These are phyloP conservation scores for Albula goreensis DNA, from an alignment of 2,113 vertebrate species.

Conservation along the genomic window DNA sequence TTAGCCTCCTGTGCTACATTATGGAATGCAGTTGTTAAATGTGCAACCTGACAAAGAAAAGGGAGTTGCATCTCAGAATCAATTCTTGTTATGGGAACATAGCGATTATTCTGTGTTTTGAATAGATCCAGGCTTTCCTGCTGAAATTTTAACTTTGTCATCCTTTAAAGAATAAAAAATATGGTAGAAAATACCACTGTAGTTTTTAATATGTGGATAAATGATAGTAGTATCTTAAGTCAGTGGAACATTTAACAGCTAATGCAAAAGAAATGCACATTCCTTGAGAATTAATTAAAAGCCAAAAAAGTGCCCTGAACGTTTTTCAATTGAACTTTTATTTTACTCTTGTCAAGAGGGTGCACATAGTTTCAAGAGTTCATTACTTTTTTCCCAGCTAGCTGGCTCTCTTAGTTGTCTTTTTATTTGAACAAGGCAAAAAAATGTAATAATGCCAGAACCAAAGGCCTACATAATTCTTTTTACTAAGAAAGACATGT, in stretches of 20 bases:
- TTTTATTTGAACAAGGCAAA: background rate
- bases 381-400: background rate
- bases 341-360: background rate
- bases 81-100: background rate
- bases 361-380: background rate
- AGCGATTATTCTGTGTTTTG: background rate
- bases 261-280: background rate
- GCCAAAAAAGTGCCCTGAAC: background rate
- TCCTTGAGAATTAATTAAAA: background rate
- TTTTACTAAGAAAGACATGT: background rate
- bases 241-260: too few relatives aligned
- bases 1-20: background rate
- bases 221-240: too few relatives aligned
- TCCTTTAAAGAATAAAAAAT: background rate
- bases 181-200: background rate
- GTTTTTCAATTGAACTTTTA: background rate
- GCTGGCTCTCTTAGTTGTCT: background rate
- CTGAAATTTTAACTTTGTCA: background rate
- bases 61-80: background rate
- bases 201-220: background rate
- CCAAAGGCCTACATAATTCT: background rate
- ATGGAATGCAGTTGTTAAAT: background rate
- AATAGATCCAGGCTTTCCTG: background rate
- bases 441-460: slow-evolving; percentile 15
- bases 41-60: background rate